These are phyloP conservation scores for Heliconius cydno DNA, from an alignment of 2,888 invertebrate genomes.

Conservation along the genomic window DNA sequence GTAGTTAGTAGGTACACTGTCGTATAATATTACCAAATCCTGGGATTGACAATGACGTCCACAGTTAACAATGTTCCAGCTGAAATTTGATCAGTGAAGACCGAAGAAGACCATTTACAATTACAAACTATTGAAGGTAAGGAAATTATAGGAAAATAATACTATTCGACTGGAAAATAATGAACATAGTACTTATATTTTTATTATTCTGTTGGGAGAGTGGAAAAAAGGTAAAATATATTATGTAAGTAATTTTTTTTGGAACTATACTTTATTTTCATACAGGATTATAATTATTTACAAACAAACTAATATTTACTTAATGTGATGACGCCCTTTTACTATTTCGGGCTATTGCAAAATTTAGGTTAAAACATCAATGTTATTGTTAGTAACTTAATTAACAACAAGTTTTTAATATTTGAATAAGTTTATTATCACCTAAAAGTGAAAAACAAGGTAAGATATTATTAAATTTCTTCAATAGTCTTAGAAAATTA, in stretches of 20 bases:
- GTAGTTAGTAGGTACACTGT: background rate
- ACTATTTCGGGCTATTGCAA: background rate
- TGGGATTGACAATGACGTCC: background rate
- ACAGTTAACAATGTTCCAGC: background rate
- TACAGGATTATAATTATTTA: background rate
- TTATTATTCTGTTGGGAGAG: background rate
- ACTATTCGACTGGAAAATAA: background rate
- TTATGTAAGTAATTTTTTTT: background rate
- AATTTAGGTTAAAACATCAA: background rate
- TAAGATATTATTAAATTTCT: background rate
- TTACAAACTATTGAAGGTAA: background rate
- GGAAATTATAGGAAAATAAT: background rate
- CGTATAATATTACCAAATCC: constrained; percentile 1
- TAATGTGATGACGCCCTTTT: background rate
- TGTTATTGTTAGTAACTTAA: background rate
- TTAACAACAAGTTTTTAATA: background rate
- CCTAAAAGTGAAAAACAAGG: background rate
- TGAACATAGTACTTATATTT: background rate
- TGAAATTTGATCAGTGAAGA: constrained; percentile 5
- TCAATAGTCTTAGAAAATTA: background rate
- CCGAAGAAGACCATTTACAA: constrained; percentile 1
- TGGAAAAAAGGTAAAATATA: background rate
- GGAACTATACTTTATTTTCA: background rate
- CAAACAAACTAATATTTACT: background rate
- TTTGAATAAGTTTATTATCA: no score